Conservation (phyloP, 2,797 vertebrate genomes). For the Petrocephalus schoutedeni region DNA sequence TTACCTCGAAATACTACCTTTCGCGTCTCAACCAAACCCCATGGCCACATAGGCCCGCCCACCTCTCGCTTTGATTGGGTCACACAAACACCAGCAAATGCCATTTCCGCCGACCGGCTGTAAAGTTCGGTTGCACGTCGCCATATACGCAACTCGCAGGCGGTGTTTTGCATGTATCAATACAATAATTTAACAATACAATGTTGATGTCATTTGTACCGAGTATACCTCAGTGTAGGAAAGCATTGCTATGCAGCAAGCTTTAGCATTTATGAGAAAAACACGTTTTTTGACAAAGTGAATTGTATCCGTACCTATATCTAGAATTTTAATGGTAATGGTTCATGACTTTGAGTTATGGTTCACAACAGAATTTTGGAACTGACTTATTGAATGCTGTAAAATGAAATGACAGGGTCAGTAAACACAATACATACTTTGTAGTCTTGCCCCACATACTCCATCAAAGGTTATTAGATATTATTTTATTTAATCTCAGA, state of each 20-base stretch:
- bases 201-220: neutral
- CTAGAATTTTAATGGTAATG: neutral
- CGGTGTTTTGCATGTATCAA: neutral
- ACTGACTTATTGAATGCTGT: neutral
- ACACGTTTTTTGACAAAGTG: too few relatives aligned
- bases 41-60: neutral
- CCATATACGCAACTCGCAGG: neutral
- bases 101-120: neutral
- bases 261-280: neutral
- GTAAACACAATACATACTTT: neutral
- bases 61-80: slow-evolving; percentile 16
- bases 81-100: slow-evolving; percentile 44
- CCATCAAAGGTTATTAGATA: neutral
- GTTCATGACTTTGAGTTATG: neutral
- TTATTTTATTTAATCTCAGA: neutral
- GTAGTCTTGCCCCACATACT: neutral
- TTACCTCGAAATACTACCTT: slow-evolving; percentile 6
- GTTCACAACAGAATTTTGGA: too few relatives aligned
- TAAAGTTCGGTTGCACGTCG: neutral
- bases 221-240: neutral
- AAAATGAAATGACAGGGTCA: neutral
- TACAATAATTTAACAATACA: neutral
- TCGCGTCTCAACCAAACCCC: slow-evolving; percentile 23
- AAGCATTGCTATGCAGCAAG: neutral
- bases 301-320: neutral